phyloP scores from a whole-genome alignment of 2,797 vertebrate species.

The Anas flavirostris region DNA sequence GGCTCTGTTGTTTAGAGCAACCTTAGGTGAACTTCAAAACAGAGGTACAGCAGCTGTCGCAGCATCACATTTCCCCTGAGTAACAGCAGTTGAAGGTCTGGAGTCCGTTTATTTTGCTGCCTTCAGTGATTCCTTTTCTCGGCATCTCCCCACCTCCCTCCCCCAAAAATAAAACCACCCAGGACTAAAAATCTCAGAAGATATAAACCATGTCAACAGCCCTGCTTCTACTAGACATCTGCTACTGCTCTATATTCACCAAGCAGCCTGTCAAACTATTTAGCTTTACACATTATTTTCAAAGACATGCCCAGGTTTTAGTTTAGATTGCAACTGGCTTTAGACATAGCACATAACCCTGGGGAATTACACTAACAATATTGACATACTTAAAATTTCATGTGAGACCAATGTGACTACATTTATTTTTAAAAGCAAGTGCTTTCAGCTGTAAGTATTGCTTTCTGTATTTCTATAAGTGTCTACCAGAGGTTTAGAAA shows the following conservation, averaged over 20 bases:
- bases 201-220: background rate
- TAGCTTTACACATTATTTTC: background rate
- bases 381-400: slow-evolving; percentile 29
- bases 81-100: background rate
- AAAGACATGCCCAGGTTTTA: background rate
- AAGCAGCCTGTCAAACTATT: slow-evolving; percentile 11
- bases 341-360: background rate
- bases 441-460: slow-evolving; percentile 3
- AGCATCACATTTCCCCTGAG: background rate
- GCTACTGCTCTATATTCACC: slow-evolving; percentile 22
- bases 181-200: background rate
- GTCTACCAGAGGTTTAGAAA: slow-evolving; percentile 11
- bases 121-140: background rate
- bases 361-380: slow-evolving; percentile 50
- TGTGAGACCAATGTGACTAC: background rate
- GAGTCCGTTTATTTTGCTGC: background rate
- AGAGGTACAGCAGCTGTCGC: background rate
- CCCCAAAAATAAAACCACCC: background rate
- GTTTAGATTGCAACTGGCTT: slow-evolving; percentile 39
- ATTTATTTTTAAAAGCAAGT: slow-evolving; percentile 30
- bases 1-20: background rate
- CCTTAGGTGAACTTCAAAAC: background rate
- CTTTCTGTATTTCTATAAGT: background rate
- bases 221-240: background rate
- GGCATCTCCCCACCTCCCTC: too few relatives aligned